Base-by-base conservation (phyloP, 2,113 vertebrate species). In the Edolisoma coerulescens region DNA sequence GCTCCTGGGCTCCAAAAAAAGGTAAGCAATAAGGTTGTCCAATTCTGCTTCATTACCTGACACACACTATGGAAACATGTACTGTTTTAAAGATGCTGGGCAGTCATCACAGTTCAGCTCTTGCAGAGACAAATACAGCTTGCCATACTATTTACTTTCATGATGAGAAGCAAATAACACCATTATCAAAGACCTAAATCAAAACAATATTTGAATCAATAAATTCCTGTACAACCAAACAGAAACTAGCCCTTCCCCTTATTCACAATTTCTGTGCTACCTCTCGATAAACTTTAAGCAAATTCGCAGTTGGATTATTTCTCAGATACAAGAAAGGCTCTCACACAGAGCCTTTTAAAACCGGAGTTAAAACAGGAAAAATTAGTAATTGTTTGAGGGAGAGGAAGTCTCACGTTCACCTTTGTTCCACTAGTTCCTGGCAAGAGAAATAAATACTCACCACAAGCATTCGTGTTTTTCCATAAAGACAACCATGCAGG, bases 371-470 rank as follows among this genome's bases (percentile, higher is more conserved):
- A 85, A 68, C 2, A 6, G 81, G 50, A 76, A 87, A 90, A 68
- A 73, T 50, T 59, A 49, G 59, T 79, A 90, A 96, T 60, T 90
- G 84, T 90, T 82, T 79, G 32, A 79, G 21, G 16, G 63, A 94
- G 33, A 95, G 94, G 88, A 96, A 95, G 56, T 86, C 26, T 93
- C 56, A 84, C 27, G 63, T 85, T 94, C 67, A 87, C 70, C 82
- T 95, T 91, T 96, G 89, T 89, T 95, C 49, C 67, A 79, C 82
- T 59, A 87, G 75, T 87, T 96, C 71, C 78, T 95, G 92, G 94
- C 65, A 78, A 88, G 39, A 89, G 67, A 86, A 91, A 90, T 41
- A 94, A 89, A 84, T 71, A 85, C n/a, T 45, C 53, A 60, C 32
- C 61, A 78, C 32, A 83, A 80, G 84, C 30, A 73, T 83, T 91